These are phyloP conservation scores for Macaria notata DNA, from an alignment of 2,888 invertebrate genomes.

Conservation along the genomic window DNA sequence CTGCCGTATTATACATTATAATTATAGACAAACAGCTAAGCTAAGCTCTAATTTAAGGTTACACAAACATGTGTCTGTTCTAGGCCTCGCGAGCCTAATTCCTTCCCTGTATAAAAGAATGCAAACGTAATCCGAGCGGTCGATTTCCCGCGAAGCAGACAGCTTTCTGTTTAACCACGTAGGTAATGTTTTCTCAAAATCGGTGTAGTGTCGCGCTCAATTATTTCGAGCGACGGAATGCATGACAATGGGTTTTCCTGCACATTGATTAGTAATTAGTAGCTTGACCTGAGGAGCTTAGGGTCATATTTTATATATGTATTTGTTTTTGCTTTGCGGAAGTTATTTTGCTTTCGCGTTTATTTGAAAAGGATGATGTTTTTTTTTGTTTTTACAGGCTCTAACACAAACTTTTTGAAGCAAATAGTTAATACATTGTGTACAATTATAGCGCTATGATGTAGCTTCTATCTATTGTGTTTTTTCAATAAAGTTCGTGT, in stretches of 20 bases:
- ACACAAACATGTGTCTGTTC: too few relatives aligned
- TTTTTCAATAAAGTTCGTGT: too few relatives aligned
- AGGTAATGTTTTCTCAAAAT: conserved; percentile 64
- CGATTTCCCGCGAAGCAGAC: conserved; percentile 62
- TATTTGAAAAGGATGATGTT: too few relatives aligned
- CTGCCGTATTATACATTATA: too few relatives aligned
- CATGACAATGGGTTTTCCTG: conserved; percentile 17
- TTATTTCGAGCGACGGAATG: conserved; percentile 31
- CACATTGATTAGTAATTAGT: conserved; percentile 5
- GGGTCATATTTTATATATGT: not conserved
- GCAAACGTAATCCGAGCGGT: conserved; percentile 58
- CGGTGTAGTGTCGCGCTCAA: conserved; percentile 46
- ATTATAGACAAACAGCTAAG: too few relatives aligned
- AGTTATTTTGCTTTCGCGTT: not conserved
- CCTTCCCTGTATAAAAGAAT: conserved; percentile 49
- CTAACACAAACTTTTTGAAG: too few relatives aligned
- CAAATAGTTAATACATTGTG: too few relatives aligned
- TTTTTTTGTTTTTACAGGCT: too few relatives aligned
- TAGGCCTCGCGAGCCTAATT: conserved; percentile 27
- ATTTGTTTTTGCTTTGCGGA: too few relatives aligned
- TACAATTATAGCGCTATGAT: too few relatives aligned
- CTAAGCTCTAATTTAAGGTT: too few relatives aligned
- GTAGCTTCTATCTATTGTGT: too few relatives aligned
- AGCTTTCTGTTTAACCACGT: conserved; percentile 56
- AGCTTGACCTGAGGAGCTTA: conserved; percentile 1